Evolutionary conservation across 1,140 invertebrate genomes (phyloP).

Genomic region (Heliconius congener): DNA sequence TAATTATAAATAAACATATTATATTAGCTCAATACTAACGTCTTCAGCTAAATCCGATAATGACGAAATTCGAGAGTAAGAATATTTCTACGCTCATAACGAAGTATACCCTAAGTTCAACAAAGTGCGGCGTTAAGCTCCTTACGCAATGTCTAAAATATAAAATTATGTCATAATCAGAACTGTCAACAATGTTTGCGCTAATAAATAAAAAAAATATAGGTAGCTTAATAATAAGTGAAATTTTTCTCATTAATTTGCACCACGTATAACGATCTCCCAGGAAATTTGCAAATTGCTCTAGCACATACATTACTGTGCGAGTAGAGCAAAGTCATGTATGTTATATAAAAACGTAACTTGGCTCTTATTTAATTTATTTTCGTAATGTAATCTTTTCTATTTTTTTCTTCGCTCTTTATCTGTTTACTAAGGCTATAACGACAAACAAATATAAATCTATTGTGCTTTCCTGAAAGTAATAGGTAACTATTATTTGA

Average conservation of each 20-base stretch:
- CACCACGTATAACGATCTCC: background rate
- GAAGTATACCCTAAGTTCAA: too few species aligned
- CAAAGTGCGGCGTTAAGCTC: too few species aligned
- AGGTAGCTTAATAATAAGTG: background rate
- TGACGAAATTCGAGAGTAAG: too few species aligned
- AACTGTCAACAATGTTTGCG: background rate
- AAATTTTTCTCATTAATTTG: background rate
- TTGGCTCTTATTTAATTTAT: background rate
- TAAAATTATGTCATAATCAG: too few species aligned
- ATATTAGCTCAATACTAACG: background rate
- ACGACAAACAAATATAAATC: background rate
- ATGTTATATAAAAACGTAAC: background rate
- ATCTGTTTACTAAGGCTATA: background rate
- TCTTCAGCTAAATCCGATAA: background rate
- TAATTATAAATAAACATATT: too few species aligned
- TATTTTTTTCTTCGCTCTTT: background rate
- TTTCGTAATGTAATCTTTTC: background rate
- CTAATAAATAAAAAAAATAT: background rate
- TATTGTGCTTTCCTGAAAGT: background rate
- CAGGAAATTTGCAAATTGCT: background rate
- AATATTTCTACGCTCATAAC: too few species aligned
- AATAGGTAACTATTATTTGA: background rate
- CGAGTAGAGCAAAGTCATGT: background rate
- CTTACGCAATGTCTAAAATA: background rate
- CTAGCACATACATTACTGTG: background rate